Evolutionary conservation across 2,797 vertebrate genomes (phyloP), one percentile per base, ranked within the genome.

Genomic region (Galago senegalensis): DNA sequence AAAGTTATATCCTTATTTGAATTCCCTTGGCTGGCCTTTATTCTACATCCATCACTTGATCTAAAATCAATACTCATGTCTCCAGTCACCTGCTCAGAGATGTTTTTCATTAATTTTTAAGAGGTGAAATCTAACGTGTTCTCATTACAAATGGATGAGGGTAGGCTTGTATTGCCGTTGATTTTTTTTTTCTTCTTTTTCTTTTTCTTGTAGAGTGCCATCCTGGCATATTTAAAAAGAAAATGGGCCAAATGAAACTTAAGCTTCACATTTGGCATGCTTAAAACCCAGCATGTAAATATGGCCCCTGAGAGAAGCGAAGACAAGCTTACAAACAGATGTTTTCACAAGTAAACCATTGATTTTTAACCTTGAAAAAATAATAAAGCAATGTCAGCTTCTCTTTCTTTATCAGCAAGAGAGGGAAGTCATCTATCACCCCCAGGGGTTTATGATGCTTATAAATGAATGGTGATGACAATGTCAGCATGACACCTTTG

Each of bases 301-400:
- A 89, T 75, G 70, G 96, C 87, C 82, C 95, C 77, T 49, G 83
- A 94, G 77, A 96, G 87, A 89, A 77, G 89, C 92, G 85, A 1
- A 46, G 60, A 88, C 89, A 96, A 84, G 20, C 92, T 92, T 95
- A 65, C 53, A 98, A 96, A 97, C 96, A 97, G 80, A 91, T 93
- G 89, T 97, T 98, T 98, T 97, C 97, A 87, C 72, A 95, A 76
- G 73, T 93, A 96, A 97, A 98, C 43, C 96, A 94, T 80, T 97
- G 96, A 92, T 98, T 98, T 97, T 97, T 98, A 93, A 98, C 96
- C 96, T 96, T 96, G 93, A 98, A 80, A 58, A 91, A 92, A 82
- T 65, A 96, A 97, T 94, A 96, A 98, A 96, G 97, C 86, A 93
- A 92, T 80, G 85, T 65, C 97, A 97, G 91, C 86, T 92, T 98